These are phyloP conservation scores for Scylla paramamosain DNA, from an alignment of 1,140 invertebrate species.

Conservation along the genomic window DNA sequence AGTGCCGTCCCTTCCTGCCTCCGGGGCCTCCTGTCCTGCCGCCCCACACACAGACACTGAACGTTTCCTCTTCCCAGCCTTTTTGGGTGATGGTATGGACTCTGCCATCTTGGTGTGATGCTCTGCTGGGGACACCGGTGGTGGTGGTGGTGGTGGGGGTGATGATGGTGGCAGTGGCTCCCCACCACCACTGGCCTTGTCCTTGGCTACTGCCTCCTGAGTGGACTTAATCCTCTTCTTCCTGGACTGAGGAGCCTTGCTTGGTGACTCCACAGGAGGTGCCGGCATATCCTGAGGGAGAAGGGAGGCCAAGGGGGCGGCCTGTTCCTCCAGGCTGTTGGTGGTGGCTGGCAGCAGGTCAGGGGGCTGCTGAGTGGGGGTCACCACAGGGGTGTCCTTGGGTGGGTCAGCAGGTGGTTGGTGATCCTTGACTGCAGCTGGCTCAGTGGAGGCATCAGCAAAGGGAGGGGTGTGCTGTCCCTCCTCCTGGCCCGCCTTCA, in stretches of 20 bases:
- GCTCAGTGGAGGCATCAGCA: neutral
- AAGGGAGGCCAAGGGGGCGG: neutral
- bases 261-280: neutral
- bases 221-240: slow-evolving; percentile 28
- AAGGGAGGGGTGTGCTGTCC: neutral
- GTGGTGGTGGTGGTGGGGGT: neutral
- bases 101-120: neutral
- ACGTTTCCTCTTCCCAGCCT: slow-evolving; percentile 57
- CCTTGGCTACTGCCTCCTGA: neutral
- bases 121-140: neutral
- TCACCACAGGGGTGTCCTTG: neutral
- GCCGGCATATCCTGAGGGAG: neutral
- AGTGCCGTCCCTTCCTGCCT: too few relatives aligned
- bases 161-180: neutral
- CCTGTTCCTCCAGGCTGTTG: neutral
- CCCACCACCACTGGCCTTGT: neutral
- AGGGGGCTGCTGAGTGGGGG: neutral
- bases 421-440: neutral
- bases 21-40: neutral
- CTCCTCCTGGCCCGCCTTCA: neutral
- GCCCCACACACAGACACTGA: slow-evolving; percentile 51
- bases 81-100: slow-evolving; percentile 34
- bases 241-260: slow-evolving; percentile 30
- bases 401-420: neutral
- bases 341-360: neutral